These are phyloP conservation scores for Diorhabda elongata DNA, from an alignment of 1,140 invertebrate species.

Conservation along the genomic window DNA sequence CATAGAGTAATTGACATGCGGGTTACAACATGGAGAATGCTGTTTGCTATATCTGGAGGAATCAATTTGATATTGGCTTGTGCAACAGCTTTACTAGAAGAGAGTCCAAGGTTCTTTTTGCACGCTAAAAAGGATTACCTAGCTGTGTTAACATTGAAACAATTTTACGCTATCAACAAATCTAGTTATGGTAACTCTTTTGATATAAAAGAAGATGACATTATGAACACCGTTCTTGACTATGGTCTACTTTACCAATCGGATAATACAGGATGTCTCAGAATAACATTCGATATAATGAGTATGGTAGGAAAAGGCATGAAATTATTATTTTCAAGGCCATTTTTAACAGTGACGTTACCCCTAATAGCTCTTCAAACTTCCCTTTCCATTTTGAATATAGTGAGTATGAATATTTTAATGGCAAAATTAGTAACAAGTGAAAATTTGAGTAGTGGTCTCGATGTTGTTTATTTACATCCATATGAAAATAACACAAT, in stretches of 20 bases:
- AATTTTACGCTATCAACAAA: conserved; percentile 40
- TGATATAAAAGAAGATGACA: conserved; percentile 24
- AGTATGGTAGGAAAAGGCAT: conserved; percentile 10
- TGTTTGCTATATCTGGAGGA: conserved; percentile 32
- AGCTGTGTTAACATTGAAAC: conserved; percentile 31
- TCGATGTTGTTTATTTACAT: conserved; percentile 2
- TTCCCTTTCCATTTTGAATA: conserved; percentile 5
- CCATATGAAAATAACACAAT: background rate
- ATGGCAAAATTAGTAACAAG: conserved; percentile 15
- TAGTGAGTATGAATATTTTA: conserved; percentile 15
- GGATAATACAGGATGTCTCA: background rate
- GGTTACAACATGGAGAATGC: conserved; percentile 34
- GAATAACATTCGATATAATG: background rate
- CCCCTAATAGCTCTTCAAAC: conserved; percentile 14
- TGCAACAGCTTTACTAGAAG: conserved; percentile 30
- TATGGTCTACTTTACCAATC: conserved; percentile 11
- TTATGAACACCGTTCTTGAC: conserved; percentile 15
- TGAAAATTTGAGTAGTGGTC: background rate
- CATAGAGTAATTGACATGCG: conserved; percentile 13
- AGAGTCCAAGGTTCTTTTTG: conserved; percentile 38
- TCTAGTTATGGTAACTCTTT: conserved; percentile 37
- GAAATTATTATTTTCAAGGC: conserved; percentile 15
- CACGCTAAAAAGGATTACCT: conserved; percentile 26
- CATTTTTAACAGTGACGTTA: conserved; percentile 4
- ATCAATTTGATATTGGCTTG: conserved; percentile 35